Evolutionary conservation across 2,888 invertebrate genomes (phyloP), one percentile per base, ranked within the genome.

Genomic region (Biston stratarius): DNA sequence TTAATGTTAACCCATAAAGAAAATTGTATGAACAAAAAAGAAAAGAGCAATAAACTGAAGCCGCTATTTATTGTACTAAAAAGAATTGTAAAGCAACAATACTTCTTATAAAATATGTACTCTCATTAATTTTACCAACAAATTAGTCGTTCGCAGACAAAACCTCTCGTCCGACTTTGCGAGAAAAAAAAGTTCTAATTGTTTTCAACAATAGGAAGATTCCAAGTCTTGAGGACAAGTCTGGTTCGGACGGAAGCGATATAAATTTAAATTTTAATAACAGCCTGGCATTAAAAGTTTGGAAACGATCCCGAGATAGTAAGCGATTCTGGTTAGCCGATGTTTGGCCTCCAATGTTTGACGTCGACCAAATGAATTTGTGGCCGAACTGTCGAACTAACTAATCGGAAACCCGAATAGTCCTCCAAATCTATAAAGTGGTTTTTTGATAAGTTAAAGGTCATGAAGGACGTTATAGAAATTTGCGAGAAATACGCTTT

Each of bases 241-340:
- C 74, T 70, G 74, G 48, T 52, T 42, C 1, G 40, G 75, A 72
- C 72, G 64, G 68, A 66, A 67, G 60, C 60, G 61, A 67, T 69
- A 69, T 69, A 70, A 63, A 76, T 71, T 69, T 65, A 51, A 70
- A 74, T 69, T 72, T 71, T 70, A 71, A 70, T 74, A 64, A 70
- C 67, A 70, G 69, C 71, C 67, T 52, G 62, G 71, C 67, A 73
- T 72, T 74, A 74, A 73, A 76, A 76, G 70, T 75, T 77, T 34
- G 33, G 34, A 52, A 60, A 55, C 70, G 52, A 61, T 59, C 33
- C 12, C 6, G 14, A n/a, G 48, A 48, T 55, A 15, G 45, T 15
- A 45, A 38, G 34, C 63, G 11, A 15, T 57, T 42, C 44, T 34
- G 33, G 56, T 55, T 48, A 57, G 49, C 36, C 42, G 49, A 64